A percentile compares a stretch with the other conserved stretches of the same genome.
Conservation (phyloP, 2,113 vertebrate species). For the Lethenteron camtschaticum region DNA sequence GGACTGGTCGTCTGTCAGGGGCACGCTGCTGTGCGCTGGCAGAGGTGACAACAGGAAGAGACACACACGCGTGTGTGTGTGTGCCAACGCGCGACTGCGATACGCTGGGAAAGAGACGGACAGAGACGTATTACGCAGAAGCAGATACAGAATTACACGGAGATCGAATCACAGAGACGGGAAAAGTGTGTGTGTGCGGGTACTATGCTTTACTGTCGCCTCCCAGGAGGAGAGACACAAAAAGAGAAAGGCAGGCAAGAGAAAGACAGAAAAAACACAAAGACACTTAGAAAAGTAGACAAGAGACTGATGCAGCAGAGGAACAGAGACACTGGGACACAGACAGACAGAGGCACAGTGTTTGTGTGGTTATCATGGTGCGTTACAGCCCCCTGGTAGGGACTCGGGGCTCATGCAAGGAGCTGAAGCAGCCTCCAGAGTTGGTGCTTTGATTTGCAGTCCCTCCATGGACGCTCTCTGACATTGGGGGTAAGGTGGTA, state of each 20-base stretch:
- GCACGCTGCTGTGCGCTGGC: no score
- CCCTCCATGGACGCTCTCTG: no score
- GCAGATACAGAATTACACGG: background rate
- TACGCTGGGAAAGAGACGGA: background rate
- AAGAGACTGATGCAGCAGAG: background rate
- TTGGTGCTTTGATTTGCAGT: no score
- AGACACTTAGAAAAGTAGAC: background rate
- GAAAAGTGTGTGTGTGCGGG: no score
- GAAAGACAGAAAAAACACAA: background rate
- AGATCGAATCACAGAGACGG: background rate
- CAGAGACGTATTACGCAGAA: background rate
- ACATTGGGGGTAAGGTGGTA: no score
- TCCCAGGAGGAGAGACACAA: background rate
- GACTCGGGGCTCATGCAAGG: no score
- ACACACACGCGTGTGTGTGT: background rate
- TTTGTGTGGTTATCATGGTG: no score
- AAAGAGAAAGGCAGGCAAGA: background rate
- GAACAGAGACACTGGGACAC: background rate
- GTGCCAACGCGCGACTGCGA: background rate
- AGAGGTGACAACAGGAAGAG: background rate
- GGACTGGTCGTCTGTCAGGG: conserved; percentile 14
- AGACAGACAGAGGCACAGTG: background rate
- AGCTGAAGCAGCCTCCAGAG: no score
- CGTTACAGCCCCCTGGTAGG: no score
- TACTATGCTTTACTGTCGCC: no score